Percentiles rank a stretch among this genome's conserved stretches.
Evolutionary conservation across 2,113 vertebrate species (phyloP).

Genomic region (Tursiops truncatus): DNA sequence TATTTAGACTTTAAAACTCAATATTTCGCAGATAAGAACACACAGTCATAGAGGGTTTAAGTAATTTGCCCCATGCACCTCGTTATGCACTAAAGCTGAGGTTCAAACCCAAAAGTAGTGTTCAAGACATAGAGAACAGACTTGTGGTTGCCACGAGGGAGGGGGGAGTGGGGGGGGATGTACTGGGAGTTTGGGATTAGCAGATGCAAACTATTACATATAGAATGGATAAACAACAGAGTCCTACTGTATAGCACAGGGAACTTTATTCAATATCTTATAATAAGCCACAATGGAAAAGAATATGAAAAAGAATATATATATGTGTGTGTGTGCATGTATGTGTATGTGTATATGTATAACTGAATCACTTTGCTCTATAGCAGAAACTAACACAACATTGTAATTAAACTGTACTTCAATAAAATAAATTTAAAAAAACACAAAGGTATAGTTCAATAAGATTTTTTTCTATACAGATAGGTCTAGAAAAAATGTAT

Average conservation of each 20-base stretch:
- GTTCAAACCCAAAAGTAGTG: background rate
- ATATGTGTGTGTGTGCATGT: background rate
- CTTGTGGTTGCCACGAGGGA: background rate
- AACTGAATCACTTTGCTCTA: background rate
- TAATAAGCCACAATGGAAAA: background rate
- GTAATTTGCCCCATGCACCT: background rate
- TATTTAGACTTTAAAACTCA: background rate
- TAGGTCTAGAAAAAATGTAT: background rate
- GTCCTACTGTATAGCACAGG: too few relatives aligned
- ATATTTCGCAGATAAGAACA: background rate
- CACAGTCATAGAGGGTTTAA: background rate
- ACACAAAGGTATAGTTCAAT: background rate
- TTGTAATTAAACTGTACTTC: too few relatives aligned
- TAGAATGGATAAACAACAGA: too few relatives aligned
- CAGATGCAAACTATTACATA: too few relatives aligned
- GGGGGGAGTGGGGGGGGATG: background rate
- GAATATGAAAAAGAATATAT: background rate
- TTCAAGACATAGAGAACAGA: background rate
- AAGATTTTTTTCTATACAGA: background rate
- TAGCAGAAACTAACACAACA: too few relatives aligned
- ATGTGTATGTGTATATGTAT: background rate
- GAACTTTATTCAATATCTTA: too few relatives aligned
- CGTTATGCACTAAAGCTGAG: background rate
- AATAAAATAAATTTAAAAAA: too few relatives aligned
- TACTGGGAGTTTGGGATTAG: background rate